Evolutionary conservation across 2,113 vertebrate species (phyloP).

Genomic region (Neoarius graeffei): DNA sequence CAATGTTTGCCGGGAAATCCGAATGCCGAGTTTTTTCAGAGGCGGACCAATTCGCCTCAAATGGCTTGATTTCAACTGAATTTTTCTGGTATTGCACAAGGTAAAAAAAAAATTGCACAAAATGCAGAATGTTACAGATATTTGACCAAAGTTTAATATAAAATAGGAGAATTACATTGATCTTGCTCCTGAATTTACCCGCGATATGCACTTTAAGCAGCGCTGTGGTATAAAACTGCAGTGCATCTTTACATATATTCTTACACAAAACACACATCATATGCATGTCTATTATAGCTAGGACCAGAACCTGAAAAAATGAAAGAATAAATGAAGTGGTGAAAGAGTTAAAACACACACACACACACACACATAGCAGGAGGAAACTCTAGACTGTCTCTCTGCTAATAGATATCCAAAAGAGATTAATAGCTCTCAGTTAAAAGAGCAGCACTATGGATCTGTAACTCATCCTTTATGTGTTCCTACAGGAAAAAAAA

Average conservation of each 20-base stretch:
- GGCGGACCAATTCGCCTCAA: too few species aligned
- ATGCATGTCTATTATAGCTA: not conserved
- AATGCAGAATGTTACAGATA: too few species aligned
- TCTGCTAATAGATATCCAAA: constrained; percentile 43
- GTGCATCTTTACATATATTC: not conserved
- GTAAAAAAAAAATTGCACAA: too few species aligned
- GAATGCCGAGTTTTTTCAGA: too few species aligned
- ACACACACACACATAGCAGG: constrained; percentile 30
- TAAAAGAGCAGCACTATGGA: constrained; percentile 42
- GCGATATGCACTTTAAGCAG: not conserved
- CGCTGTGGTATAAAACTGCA: not conserved
- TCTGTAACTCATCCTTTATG: constrained; percentile 52
- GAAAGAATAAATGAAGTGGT: constrained; percentile 37
- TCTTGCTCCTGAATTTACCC: too few species aligned
- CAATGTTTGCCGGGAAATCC: too few species aligned
- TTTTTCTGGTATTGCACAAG: too few species aligned
- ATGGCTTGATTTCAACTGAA: too few species aligned
- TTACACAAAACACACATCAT: not conserved
- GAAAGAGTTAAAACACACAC: constrained; percentile 43
- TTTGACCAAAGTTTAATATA: too few species aligned
- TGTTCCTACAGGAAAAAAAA: constrained; percentile 29
- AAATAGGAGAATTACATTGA: too few species aligned
- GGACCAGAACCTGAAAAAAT: constrained; percentile 1
- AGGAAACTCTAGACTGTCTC: constrained; percentile 50
- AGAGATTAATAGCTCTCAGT: constrained; percentile 50